Evolutionary conservation across 2,113 vertebrate species (phyloP).

Genomic region (Ameiurus melas): DNA sequence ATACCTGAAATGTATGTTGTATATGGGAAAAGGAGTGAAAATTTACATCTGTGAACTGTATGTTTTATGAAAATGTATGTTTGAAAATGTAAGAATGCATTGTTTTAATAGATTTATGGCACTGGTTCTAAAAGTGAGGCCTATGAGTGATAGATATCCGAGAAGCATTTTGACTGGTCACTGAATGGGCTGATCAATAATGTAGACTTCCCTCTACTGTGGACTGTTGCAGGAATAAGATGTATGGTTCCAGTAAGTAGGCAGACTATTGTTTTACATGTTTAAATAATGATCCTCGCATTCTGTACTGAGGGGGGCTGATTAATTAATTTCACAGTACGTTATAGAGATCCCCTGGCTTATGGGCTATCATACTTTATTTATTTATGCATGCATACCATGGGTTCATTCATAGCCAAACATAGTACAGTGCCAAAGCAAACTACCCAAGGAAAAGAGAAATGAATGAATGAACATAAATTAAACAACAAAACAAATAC

Average conservation of each 20-base stretch:
- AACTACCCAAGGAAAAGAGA: too few relatives aligned
- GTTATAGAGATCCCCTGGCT: neutral
- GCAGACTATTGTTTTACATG: neutral
- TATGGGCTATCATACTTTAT: neutral
- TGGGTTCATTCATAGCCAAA: too few relatives aligned
- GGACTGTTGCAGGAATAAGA: neutral
- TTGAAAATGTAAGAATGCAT: neutral
- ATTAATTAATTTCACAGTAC: too few relatives aligned
- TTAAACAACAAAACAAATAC: too few relatives aligned
- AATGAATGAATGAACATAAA: too few relatives aligned
- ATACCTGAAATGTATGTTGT: conserved; percentile 9
- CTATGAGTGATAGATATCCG: neutral
- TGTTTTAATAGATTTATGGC: neutral
- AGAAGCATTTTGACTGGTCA: neutral
- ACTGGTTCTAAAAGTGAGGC: neutral
- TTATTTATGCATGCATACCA: neutral
- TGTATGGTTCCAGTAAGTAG: neutral
- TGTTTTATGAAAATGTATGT: neutral
- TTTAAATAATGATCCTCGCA: neutral
- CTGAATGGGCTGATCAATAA: neutral
- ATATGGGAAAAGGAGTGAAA: neutral
- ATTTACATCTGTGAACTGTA: neutral
- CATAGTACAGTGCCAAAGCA: too few relatives aligned
- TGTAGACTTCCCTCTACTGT: neutral
- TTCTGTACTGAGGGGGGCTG: too few relatives aligned